Evolutionary conservation across 2,797 vertebrate genomes (phyloP), one percentile per base, ranked within the genome.

Genomic region (Manis javanica): DNA sequence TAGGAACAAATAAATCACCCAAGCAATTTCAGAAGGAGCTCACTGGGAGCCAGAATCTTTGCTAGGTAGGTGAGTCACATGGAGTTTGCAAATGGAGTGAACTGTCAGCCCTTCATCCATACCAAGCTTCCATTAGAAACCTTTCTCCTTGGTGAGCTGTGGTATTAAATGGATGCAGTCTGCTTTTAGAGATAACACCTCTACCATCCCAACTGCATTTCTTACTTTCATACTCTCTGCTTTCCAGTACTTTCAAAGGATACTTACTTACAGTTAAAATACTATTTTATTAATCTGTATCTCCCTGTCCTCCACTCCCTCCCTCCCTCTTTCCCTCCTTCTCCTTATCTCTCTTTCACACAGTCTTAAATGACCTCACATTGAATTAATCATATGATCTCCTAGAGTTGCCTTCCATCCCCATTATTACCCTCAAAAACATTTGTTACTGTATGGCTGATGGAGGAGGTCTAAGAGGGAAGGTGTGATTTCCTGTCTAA

Each of bases 1-100:
- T 29, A 63, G 7, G n/a, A 63, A 55, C 59, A 57, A 66, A 84
- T 95, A 97, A 93, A 96, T 72, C 7, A 81, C n/a, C 42, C 37
- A 72, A 14, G 34, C 23, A 37, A 51, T 37, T 61, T 57, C 9
- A 71, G 68, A 55, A 90, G 55, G 72, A 86, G 57, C 57, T 90
- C 72, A 12, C 4, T 37, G 6, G 2, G 37, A 96, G 74, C 37
- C 59, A 59, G 34, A 23, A 13, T 37, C 39, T 49, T 5, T 31
- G 55, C 29, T 59, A 61, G 46, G 39, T 49, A 61, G 95, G 93
- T 96, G 55, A 97, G 85, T 87, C 39, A 31, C 5, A 6, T 29
- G 31, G n/a, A 64, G 15, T 88, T 26, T 92, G 24, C 10, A 2
- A 29, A 11, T 8, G 1, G 23, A 29, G 23, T 3, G 31, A 29